A percentile compares a stretch with the other conserved stretches of the same genome.
Evolutionary conservation across 2,797 vertebrate genomes (phyloP).

Genomic region (Parotocinclus haroldoi): DNA sequence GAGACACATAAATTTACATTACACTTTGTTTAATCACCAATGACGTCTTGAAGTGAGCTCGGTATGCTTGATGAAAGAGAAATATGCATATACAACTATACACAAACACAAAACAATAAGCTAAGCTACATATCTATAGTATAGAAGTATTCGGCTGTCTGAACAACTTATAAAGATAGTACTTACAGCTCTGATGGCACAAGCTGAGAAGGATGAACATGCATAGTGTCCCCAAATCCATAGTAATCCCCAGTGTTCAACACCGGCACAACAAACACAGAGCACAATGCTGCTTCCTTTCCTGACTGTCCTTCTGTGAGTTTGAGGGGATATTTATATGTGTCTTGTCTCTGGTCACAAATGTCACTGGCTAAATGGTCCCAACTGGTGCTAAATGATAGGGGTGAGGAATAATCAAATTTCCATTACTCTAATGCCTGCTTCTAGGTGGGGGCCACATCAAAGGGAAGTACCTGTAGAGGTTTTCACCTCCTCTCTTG

Average conservation of each 20-base stretch:
- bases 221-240: constrained; percentile 46
- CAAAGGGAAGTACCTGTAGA: constrained; percentile 45
- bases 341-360: constrained; percentile 48
- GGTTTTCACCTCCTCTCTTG: constrained; percentile 49
- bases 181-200: constrained; percentile 69
- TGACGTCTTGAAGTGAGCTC: too few relatives aligned
- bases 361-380: constrained; percentile 54
- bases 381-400: constrained; percentile 49
- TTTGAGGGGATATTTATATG: constrained; percentile 62
- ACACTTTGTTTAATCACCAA: too few relatives aligned
- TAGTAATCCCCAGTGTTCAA: constrained; percentile 41
- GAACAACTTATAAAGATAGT: constrained; percentile 38
- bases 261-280: neutral
- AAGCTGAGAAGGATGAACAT: constrained; percentile 55
- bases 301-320: constrained; percentile 47
- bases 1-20: too few relatives aligned
- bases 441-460: constrained; percentile 55
- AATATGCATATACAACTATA: too few relatives aligned
- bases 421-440: constrained; percentile 62
- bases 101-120: neutral
- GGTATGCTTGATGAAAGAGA: too few relatives aligned
- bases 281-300: constrained; percentile 1
- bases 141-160: too few relatives aligned
- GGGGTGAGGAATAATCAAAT: constrained; percentile 65
- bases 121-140: neutral